These are phyloP conservation scores for Cynopterus sphinx DNA, from an alignment of 2,797 vertebrate species.

Conservation along the genomic window DNA sequence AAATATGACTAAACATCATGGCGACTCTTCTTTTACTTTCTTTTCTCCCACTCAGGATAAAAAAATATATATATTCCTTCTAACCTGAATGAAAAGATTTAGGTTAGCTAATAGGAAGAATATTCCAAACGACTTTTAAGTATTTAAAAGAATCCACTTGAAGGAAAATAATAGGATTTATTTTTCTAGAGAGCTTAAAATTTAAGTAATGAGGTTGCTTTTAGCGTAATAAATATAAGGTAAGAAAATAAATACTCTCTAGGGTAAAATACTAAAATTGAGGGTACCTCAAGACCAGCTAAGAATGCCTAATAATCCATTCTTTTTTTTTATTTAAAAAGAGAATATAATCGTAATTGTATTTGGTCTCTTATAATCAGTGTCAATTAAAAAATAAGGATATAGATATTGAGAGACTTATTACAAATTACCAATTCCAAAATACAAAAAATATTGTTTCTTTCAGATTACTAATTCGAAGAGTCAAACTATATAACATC, in stretches of 20 bases:
- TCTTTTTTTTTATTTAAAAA: background rate
- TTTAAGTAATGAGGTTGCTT: background rate
- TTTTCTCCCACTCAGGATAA: background rate
- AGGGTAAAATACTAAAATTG: background rate
- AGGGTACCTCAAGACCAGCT: background rate
- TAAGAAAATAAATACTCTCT: background rate
- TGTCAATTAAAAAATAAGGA: background rate
- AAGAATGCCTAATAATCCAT: background rate
- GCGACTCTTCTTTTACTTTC: background rate
- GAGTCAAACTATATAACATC: background rate
- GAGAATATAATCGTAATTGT: background rate
- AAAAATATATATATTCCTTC: conserved; percentile 18
- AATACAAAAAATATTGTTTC: background rate
- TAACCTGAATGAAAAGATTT: conserved; percentile 21
- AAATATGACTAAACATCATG: background rate
- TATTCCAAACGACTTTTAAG: conserved; percentile 15
- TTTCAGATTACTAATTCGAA: background rate
- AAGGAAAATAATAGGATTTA: background rate
- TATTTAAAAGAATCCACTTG: background rate
- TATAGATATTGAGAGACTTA: background rate
- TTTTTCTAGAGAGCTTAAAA: background rate
- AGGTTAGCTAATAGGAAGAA: background rate
- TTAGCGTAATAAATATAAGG: background rate
- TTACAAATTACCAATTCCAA: background rate
- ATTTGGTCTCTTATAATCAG: background rate